These are phyloP conservation scores for Anarsia innoxiella DNA, from an alignment of 2,888 invertebrate species.

Conservation along the genomic window DNA sequence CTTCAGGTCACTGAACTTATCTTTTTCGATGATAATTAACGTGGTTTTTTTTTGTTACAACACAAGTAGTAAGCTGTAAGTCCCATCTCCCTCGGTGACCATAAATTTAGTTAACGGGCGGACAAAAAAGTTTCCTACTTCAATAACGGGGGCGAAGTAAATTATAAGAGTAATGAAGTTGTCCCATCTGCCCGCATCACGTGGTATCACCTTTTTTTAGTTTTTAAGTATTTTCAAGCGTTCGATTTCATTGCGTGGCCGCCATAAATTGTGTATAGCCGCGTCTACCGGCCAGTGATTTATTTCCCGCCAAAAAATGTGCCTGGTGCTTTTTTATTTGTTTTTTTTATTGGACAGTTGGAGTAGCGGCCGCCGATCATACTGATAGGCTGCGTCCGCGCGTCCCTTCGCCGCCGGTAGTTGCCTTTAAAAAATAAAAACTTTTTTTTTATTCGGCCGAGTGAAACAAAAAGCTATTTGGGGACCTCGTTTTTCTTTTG, in stretches of 20 bases:
- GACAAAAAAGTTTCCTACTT: conserved; percentile 54
- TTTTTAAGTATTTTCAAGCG: conserved; percentile 51
- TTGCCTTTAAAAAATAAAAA: conserved; percentile 46
- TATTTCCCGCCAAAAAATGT: conserved; percentile 73
- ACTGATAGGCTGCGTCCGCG: conserved; percentile 63
- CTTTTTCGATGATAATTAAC: too few relatives aligned
- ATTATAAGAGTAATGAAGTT: conserved; percentile 64
- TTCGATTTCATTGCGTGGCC: conserved; percentile 45
- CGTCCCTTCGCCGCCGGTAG: conserved; percentile 65
- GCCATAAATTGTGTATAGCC: conserved; percentile 69
- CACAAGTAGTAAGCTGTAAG: too few relatives aligned
- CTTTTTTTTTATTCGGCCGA: conserved; percentile 35
- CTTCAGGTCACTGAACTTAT: too few relatives aligned
- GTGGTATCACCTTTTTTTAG: conserved; percentile 33
- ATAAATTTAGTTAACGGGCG: conserved; percentile 63
- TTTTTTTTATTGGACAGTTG: conserved; percentile 54
- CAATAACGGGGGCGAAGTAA: conserved; percentile 68
- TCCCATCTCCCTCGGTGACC: too few relatives aligned
- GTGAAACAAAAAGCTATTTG: conserved; percentile 47
- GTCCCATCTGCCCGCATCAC: conserved; percentile 63
- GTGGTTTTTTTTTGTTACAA: too few relatives aligned
- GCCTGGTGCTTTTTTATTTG: conserved; percentile 45
- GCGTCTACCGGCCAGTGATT: conserved; percentile 64
- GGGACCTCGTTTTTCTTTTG: conserved; percentile 40
- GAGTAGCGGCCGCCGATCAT: conserved; percentile 69